Evolutionary conservation across 2,113 vertebrate genomes (phyloP), one percentile per base, ranked within the genome.

Genomic region (Solea solea): DNA sequence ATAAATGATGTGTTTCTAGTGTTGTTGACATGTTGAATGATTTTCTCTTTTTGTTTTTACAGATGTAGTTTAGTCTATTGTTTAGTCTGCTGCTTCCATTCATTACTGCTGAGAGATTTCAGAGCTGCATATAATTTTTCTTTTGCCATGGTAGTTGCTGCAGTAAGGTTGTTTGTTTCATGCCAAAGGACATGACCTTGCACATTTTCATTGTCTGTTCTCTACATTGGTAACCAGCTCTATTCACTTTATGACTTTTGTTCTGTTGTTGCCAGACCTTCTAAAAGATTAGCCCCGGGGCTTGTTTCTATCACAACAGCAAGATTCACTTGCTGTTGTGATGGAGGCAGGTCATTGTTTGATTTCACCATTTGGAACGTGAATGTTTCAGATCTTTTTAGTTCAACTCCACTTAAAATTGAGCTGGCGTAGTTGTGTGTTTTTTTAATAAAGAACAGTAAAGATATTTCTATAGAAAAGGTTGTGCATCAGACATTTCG

Each of bases 261-360:
- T 21, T 21, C 21, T 61, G 42, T 64, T 53, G 16, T 49, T 55
- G 48, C 13, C 21, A 50, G 44, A n/a, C 0, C n/a, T 41, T 25
- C 21, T 41, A 10, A 67, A 56, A 8, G 8, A 28, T 63, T 67
- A 3, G 1, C 56, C 39, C 12, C 7, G 7, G 48, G 25, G 42
- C 45, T 16, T 40, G 57, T 71, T 76, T n/a, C 46, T 27, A 45
- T 46, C 52, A 63, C 15, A 73, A 67, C 21, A 63, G 65, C 28
- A 25, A 64, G 1, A 57, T 45, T 27, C 0, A 21, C 21, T 63
- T 55, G 21, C 21, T 49, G 21, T 48, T 55, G 9, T 16, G 9
- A 46, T 15, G 9, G 42, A 49, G 50, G 21, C 42, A 9, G 40
- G 45, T 58, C 42, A 16, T 13, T 8, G 15, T 44, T 21, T 44